phyloP scores from a whole-genome alignment of 1,140 invertebrate species.

The Heliconius hewitsoni region DNA sequence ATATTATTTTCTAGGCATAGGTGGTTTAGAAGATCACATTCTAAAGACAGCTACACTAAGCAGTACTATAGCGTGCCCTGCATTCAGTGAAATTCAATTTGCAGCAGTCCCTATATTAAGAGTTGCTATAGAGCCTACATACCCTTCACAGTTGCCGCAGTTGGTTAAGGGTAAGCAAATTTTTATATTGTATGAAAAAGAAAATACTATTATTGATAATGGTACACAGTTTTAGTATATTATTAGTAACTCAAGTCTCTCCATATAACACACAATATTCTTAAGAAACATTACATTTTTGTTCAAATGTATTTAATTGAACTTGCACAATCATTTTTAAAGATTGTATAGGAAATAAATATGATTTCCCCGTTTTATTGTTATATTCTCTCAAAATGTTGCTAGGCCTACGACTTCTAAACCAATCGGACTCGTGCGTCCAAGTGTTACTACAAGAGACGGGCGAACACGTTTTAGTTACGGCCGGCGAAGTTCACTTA shows the following conservation, averaged over 20 bases:
- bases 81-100: constrained; percentile 92
- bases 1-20: constrained; percentile 84
- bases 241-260: too few species aligned
- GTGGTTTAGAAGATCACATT: constrained; percentile 92
- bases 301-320: too few species aligned
- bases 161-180: constrained; percentile 86
- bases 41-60: constrained; percentile 96
- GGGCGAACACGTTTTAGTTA: constrained; percentile 97
- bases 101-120: constrained; percentile 94
- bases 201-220: too few species aligned
- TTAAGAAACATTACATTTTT: too few species aligned
- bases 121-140: constrained; percentile 95
- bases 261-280: too few species aligned
- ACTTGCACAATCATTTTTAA: too few species aligned
- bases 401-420: constrained; percentile 76
- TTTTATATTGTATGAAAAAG: neutral
- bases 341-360: too few species aligned
- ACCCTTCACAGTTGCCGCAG: constrained; percentile 90
- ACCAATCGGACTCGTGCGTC: constrained; percentile 97
- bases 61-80: constrained; percentile 90
- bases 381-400: too few species aligned
- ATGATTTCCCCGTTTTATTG: too few species aligned
- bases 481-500: constrained; percentile 98
- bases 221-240: too few species aligned
- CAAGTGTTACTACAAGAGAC: constrained; percentile 94